A percentile compares a stretch with the other conserved stretches of the same genome.
Conservation (phyloP, 2,797 vertebrate genomes). For the Pseudopleuronectes americanus region DNA sequence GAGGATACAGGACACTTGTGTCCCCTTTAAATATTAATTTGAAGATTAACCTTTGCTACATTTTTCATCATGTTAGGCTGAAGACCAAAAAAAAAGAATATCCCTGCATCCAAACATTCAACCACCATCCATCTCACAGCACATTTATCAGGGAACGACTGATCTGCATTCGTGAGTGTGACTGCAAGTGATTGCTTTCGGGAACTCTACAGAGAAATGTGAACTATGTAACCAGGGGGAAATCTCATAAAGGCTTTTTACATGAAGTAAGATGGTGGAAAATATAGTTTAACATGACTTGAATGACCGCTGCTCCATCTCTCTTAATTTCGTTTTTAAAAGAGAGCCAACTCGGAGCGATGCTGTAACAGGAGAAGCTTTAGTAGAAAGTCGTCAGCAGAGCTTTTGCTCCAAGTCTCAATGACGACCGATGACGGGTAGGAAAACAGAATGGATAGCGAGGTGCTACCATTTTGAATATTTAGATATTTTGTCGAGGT, state of each 20-base stretch:
- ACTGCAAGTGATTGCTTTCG: neutral
- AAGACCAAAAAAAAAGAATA: neutral
- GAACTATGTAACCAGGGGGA: no score
- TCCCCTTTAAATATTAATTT: neutral
- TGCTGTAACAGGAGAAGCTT: neutral
- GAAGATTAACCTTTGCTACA: neutral
- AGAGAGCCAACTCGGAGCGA: neutral
- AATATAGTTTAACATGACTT: no score
- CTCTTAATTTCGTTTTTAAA: neutral
- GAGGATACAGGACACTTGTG: no score
- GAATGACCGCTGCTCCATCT: neutral
- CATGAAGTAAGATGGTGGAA: no score
- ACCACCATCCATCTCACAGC: no score
- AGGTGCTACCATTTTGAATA: slow-evolving; percentile 23
- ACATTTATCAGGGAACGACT: no score
- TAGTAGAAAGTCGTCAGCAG: slow-evolving; percentile 29
- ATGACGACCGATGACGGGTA: neutral
- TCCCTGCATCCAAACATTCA: neutral
- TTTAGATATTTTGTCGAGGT: slow-evolving; percentile 41
- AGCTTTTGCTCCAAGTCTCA: slow-evolving; percentile 5
- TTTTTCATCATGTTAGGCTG: neutral
- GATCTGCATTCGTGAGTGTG: neutral
- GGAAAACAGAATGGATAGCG: slow-evolving; percentile 12
- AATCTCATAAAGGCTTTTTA: no score
- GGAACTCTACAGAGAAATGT: no score